Base-by-base conservation (phyloP, 2,888 invertebrate genomes). In the Chorisops tibialis region DNA sequence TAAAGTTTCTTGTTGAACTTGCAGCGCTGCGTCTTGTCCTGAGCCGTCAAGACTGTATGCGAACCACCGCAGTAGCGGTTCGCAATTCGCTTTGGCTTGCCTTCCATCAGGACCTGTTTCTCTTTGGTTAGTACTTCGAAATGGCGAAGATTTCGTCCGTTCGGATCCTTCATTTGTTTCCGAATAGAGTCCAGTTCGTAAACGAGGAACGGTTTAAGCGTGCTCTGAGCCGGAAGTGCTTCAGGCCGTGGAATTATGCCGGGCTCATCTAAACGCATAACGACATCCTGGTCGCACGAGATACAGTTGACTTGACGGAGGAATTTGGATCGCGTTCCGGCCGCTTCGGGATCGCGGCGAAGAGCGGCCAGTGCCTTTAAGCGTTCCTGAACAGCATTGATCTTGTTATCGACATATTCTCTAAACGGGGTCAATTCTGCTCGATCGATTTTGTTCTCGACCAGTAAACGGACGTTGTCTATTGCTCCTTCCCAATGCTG, bases 41-140 rank as follows among this genome's bases (percentile, higher is more conserved):
- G 84, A 0, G 88, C 83, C 1, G 87, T 87, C 16, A 88, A 86
- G 11, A 82, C 77, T 1, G 91, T 91, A 73, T 91, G 90, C 62
- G 86, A 85, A 1, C 91, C 91, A 22, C 91, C 91, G 67, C 88
- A 89, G 73, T 89, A 90, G 0, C 91, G 86, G 52, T 73, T 79
- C 2, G 72, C 69, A 48, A 52, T 72, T 70, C n/a, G 70, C 68
- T 6, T 59, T 1, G 24, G 19, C 7, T 12, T 21, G 2, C 35
- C 49, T 7, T 18, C 38, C 9, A 14, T 16, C 39, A 22, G 22
- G 6, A 30, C 4, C n/a, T 5, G 18, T 45, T 69, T 68, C 60
- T 72, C 71, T 51, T 72, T 72, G 56, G 79, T 45, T 11, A 78
- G 78, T 12, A 72, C 75, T 68, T 80, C 80, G 39, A 80, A 75